Base-by-base conservation (phyloP, 2,113 vertebrate species). In the Tachysurus fulvidraco region DNA sequence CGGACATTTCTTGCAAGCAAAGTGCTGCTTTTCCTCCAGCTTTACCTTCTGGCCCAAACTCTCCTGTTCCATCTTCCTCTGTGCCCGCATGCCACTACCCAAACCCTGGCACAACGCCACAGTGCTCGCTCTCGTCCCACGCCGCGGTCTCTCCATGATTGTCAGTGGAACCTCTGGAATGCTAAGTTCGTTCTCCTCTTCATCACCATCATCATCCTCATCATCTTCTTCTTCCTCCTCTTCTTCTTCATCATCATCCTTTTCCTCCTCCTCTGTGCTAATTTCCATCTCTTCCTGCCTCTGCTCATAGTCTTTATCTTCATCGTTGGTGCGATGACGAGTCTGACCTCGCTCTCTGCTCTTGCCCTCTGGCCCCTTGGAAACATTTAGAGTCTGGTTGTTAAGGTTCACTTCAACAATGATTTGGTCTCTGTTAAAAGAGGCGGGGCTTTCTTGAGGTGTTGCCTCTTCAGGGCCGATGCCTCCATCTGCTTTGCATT, bases 331-430 rank as follows among this genome's bases (percentile, higher is more conserved):
- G 55, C 21, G 2, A 2, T 60, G 55, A 25, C 2, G 30, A 41
- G n/a, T 60, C 55, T 60, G 78, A 60, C 21, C 55, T 60, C 84
- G 25, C 93, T 89, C 1, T 96, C 94, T 0, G 0, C 93, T 90
- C 88, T 97, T 97, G 6, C 96, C 96, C 88, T 98, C 97, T 0
- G 86, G 94, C 28, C 97, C 97, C 46, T 97, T 98, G 55, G 97
- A 99, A 88, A 99, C 98, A 0, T 99, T 98, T 50, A 99, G 94
- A 0, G 97, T 99, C 93, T 99, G 97, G 93, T 99, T 99, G 94
- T 99, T 99, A 88, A 99, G 96, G 91, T 99, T 99, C 90, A 99
- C 98, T 94, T 99, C 98, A 78, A 99, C 98, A 0, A 99, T 99
- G 93, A 99, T 99, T 93, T 98, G 98, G 88, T 99, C 96, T 9